These are phyloP conservation scores for Drosophila conformis DNA, from an alignment of 2,888 invertebrate genomes.

Conservation along the genomic window DNA sequence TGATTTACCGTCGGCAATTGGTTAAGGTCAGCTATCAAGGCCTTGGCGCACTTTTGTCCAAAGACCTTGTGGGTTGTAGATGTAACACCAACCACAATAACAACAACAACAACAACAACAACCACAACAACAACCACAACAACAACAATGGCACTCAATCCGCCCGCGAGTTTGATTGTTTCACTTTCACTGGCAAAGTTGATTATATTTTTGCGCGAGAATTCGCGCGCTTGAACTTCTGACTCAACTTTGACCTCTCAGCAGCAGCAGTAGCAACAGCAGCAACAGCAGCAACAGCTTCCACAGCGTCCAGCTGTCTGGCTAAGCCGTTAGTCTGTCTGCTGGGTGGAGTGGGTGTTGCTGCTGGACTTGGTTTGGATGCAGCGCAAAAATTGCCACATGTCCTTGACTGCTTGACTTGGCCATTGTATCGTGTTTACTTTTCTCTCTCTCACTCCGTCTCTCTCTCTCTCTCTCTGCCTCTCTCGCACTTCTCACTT, in stretches of 20 bases:
- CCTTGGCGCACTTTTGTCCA: conserved; percentile 2
- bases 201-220: conserved; percentile 70
- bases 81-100: conserved; percentile 1
- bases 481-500: conserved; percentile 68
- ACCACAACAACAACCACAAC: neutral
- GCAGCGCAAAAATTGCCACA: conserved; percentile 61
- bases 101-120: neutral
- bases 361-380: conserved; percentile 9
- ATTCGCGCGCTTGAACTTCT: conserved; percentile 57
- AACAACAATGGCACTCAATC: neutral
- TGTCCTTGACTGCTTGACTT: conserved; percentile 71
- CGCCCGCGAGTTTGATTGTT: conserved; percentile 58
- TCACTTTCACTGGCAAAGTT: conserved; percentile 74
- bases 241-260: conserved; percentile 61
- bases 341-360: neutral
- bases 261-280: neutral
- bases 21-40: neutral
- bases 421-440: conserved; percentile 67
- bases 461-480: conserved; percentile 1
- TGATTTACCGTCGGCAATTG: conserved; percentile 9
- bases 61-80: conserved; percentile 1
- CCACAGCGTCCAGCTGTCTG: conserved; percentile 39
- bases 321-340: conserved; percentile 2
- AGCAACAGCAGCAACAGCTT: conserved; percentile 12
- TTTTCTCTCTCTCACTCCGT: neutral